These are phyloP conservation scores for Drosophila lutescens DNA, from an alignment of 2,888 invertebrate species.

Conservation along the genomic window DNA sequence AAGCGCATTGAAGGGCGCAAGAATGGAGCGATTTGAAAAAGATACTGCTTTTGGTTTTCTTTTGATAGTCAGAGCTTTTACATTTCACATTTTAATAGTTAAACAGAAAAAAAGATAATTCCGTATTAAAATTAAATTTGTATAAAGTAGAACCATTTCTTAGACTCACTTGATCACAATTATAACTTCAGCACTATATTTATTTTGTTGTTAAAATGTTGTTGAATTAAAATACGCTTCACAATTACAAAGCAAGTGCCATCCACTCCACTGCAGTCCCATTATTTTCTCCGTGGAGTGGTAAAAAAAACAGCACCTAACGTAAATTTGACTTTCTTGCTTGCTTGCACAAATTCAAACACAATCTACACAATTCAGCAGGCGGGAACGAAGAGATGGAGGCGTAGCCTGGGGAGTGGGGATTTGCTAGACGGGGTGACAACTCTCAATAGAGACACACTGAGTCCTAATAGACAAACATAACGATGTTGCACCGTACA, in stretches of 20 bases:
- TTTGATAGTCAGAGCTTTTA: no score
- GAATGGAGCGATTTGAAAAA: no score
- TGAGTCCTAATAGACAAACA: constrained; percentile 71
- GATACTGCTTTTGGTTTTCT: no score
- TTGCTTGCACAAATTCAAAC: constrained; percentile 69
- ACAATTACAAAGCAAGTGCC: constrained; percentile 13
- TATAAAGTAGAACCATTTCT: no score
- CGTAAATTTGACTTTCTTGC: constrained; percentile 71
- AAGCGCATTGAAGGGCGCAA: no score
- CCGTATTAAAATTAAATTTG: no score
- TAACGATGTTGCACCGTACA: constrained; percentile 68
- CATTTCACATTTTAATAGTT: no score
- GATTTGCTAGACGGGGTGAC: constrained; percentile 23
- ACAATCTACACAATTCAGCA: constrained; percentile 55
- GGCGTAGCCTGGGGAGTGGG: constrained; percentile 41
- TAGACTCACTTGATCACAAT: no score
- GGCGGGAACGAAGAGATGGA: not conserved
- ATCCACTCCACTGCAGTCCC: constrained; percentile 6
- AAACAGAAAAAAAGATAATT: no score
- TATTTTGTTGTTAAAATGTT: not conserved
- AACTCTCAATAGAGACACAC: constrained; percentile 62
- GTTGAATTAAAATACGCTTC: not conserved
- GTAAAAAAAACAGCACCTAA: constrained; percentile 32
- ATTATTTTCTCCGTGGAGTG: constrained; percentile 3
- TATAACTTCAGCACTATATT: no score